Evolutionary conservation across 2,797 vertebrate species (phyloP).

Genomic region (Novumbra hubbsi): DNA sequence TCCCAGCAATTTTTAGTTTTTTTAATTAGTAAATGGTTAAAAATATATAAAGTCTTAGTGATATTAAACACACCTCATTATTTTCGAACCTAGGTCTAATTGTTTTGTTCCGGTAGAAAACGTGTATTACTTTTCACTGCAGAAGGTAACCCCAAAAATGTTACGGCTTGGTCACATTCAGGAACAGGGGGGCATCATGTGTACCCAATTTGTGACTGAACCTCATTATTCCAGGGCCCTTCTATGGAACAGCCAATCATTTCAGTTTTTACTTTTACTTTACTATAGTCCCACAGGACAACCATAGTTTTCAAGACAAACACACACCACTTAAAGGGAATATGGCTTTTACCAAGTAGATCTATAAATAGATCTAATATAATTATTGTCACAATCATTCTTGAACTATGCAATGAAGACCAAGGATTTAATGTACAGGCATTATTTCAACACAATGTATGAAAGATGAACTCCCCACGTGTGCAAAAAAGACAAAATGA

Average conservation of each 20-base stretch:
- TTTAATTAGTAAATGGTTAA: background rate
- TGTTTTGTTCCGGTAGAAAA: background rate
- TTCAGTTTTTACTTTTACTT: background rate
- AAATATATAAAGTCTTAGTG: background rate
- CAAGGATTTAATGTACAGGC: background rate
- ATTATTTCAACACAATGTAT: background rate
- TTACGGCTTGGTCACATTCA: background rate
- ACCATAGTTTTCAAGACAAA: background rate
- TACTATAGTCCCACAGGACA: background rate
- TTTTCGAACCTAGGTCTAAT: background rate
- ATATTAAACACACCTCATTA: background rate
- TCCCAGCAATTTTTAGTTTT: background rate
- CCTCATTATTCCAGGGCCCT: background rate
- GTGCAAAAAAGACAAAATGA: background rate
- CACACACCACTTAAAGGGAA: background rate
- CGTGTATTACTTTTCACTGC: background rate
- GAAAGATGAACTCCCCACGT: too few relatives aligned
- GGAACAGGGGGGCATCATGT: background rate
- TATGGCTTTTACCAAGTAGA: background rate
- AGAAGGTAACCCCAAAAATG: background rate
- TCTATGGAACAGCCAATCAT: background rate
- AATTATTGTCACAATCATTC: background rate
- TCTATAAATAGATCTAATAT: background rate
- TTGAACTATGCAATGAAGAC: background rate
- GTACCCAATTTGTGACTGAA: background rate